These are phyloP conservation scores for Lutjanus argentimaculatus DNA, from an alignment of 2,797 vertebrate genomes.

Conservation along the genomic window DNA sequence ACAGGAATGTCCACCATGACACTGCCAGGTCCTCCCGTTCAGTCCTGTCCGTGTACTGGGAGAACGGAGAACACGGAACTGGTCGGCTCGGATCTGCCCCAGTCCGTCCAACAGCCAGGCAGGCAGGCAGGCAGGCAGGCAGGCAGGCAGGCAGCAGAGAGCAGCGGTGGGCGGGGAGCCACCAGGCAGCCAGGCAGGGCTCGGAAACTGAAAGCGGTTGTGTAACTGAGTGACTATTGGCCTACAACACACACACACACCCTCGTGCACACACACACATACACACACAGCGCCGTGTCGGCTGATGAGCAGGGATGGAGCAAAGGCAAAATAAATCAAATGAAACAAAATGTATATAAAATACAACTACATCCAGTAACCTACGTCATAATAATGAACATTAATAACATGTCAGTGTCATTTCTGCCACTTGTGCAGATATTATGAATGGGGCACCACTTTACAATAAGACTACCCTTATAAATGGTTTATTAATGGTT, in stretches of 20 bases:
- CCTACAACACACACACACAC: slow-evolving; percentile 50
- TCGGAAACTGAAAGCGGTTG: slow-evolving; percentile 76
- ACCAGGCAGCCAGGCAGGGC: slow-evolving; percentile 45
- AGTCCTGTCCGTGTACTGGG: slow-evolving; percentile 33
- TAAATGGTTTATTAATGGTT: too few species aligned
- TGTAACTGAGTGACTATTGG: slow-evolving; percentile 74
- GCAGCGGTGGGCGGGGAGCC: slow-evolving; percentile 55
- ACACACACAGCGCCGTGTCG: not conserved
- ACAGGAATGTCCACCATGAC: slow-evolving; percentile 67
- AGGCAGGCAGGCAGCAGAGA: slow-evolving; percentile 26
- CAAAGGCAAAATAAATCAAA: too few species aligned
- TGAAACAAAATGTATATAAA: not conserved
- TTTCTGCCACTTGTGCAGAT: too few species aligned
- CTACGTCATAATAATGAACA: too few species aligned
- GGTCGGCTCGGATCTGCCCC: slow-evolving; percentile 65
- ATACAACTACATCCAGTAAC: not conserved
- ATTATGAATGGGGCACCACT: too few species aligned
- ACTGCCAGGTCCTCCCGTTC: slow-evolving; percentile 32
- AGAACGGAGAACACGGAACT: slow-evolving; percentile 69
- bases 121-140: slow-evolving; percentile 19
- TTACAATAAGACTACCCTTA: too few species aligned
- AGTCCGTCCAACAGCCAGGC: slow-evolving; percentile 69
- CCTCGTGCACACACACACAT: slow-evolving; percentile 1
- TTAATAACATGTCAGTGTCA: too few species aligned
- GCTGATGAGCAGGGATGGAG: slow-evolving; percentile 13